Evolutionary conservation across 1,140 invertebrate species (phyloP).

Genomic region (Drosophila burlai): DNA sequence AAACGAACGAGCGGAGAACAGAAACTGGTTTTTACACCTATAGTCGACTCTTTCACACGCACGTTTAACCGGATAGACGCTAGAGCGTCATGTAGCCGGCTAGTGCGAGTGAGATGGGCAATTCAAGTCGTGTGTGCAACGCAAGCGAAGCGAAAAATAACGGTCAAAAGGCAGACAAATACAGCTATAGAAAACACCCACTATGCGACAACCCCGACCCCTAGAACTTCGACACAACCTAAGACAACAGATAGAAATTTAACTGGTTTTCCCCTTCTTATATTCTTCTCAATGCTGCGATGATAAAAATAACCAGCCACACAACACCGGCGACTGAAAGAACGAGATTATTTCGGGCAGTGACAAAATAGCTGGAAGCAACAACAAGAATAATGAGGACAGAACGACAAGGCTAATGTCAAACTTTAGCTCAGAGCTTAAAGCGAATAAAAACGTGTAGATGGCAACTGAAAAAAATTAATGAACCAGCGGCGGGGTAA

Average conservation of each 20-base stretch:
- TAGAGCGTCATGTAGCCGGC: conserved; percentile 40
- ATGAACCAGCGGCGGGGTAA: conserved; percentile 30
- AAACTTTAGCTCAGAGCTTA: conserved; percentile 70
- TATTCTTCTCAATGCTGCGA: neutral
- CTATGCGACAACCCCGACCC: conserved; percentile 6
- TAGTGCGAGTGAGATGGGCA: conserved; percentile 26
- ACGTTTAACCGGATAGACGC: neutral
- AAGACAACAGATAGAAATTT: conserved; percentile 71
- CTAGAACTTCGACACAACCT: conserved; percentile 47
- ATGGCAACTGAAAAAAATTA: conserved; percentile 51
- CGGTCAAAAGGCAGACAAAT: conserved; percentile 57
- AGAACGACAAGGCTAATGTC: conserved; percentile 43
- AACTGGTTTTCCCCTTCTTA: conserved; percentile 44
- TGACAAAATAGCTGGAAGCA: conserved; percentile 68
- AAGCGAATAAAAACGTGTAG: conserved; percentile 44
- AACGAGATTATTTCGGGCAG: conserved; percentile 63
- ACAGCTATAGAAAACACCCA: conserved; percentile 47
- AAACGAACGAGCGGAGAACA: conserved; percentile 39
- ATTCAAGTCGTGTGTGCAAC: conserved; percentile 35
- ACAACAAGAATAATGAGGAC: conserved; percentile 44
- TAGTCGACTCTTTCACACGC: conserved; percentile 53
- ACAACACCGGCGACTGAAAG: conserved; percentile 9
- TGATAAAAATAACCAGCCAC: conserved; percentile 32
- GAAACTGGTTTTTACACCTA: conserved; percentile 67
- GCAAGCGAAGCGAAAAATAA: conserved; percentile 69